phyloP scores from a whole-genome alignment of 2,888 invertebrate genomes.

The Eurytoma californica region DNA sequence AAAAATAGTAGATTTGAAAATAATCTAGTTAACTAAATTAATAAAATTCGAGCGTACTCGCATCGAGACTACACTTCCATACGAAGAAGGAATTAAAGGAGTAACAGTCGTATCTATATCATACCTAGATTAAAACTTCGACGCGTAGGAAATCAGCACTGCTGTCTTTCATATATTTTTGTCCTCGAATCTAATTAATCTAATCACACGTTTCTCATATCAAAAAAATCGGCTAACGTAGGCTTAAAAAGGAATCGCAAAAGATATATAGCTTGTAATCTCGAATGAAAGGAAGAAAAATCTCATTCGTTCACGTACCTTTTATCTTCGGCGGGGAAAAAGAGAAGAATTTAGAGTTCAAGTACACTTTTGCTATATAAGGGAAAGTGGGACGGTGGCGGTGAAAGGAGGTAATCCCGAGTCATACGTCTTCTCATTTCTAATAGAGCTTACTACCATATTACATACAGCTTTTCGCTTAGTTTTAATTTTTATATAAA shows the following conservation, averaged over 20 bases:
- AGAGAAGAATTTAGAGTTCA: slow-evolving; percentile 4
- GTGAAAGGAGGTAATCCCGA: slow-evolving; percentile 1
- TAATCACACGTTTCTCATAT: slow-evolving; percentile 46
- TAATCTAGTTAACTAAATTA: too few relatives aligned
- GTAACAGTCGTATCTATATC: slow-evolving; percentile 8
- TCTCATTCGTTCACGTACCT: slow-evolving; percentile 31
- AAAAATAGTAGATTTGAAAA: not conserved
- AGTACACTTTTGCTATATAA: slow-evolving; percentile 23
- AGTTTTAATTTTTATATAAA: not conserved
- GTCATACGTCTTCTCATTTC: not conserved
- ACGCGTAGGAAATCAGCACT: slow-evolving; percentile 25
- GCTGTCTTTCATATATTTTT: slow-evolving; percentile 48
- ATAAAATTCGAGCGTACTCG: too few relatives aligned
- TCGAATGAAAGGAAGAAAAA: slow-evolving; percentile 23
- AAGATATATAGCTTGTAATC: slow-evolving; percentile 34
- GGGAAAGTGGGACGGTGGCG: not conserved
- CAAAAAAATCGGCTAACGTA: slow-evolving; percentile 45
- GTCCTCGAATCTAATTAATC: slow-evolving; percentile 40
- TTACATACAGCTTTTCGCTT: not conserved
- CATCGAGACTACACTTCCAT: not conserved
- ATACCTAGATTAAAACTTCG: slow-evolving; percentile 12
- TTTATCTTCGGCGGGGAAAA: slow-evolving; percentile 11
- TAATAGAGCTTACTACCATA: not conserved
- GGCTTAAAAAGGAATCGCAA: slow-evolving; percentile 25
- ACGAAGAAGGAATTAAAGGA: not conserved